Percentiles rank a stretch among this genome's conserved stretches.
Conservation (phyloP, 2,888 invertebrate genomes). For the Oscheius sp. region DNA sequence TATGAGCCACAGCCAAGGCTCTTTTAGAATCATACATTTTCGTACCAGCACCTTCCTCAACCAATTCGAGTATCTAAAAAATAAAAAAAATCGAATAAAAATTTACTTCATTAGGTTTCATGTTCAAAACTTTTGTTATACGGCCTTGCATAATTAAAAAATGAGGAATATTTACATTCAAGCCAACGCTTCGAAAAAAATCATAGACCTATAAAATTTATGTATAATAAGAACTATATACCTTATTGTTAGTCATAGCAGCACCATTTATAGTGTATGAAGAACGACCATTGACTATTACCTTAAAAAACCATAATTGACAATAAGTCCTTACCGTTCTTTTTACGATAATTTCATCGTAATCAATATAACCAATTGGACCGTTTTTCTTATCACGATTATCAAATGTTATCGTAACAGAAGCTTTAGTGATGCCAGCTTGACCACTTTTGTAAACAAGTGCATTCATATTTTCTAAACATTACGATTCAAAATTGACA, state of each 20-base stretch:
- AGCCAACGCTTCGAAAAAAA: slow-evolving; percentile 92
- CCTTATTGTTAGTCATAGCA: slow-evolving; percentile 83
- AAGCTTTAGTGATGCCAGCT: slow-evolving; percentile 91
- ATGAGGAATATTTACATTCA: slow-evolving; percentile 99
- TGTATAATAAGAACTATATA: neutral
- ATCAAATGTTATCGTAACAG: slow-evolving; percentile 93
- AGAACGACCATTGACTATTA: slow-evolving; percentile 71
- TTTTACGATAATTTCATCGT: slow-evolving; percentile 85
- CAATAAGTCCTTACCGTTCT: slow-evolving; percentile 31
- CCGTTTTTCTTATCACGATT: slow-evolving; percentile 81
- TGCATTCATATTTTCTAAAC: slow-evolving; percentile 86
- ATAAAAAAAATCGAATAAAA: neutral
- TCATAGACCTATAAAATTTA: slow-evolving; percentile 78
- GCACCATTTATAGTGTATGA: slow-evolving; percentile 93
- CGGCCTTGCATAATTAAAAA: slow-evolving; percentile 98
- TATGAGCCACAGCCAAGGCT: slow-evolving; percentile 83
- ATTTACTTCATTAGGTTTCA: slow-evolving; percentile 91
- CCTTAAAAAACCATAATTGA: no score
- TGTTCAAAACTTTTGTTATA: slow-evolving; percentile 96
- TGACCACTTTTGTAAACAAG: slow-evolving; percentile 97
- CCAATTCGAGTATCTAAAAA: slow-evolving; percentile 86
- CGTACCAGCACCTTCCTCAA: slow-evolving; percentile 98
- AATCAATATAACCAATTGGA: slow-evolving; percentile 89
- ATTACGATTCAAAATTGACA: slow-evolving; percentile 24
- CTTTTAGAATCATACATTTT: slow-evolving; percentile 94